Evolutionary conservation across 2,888 invertebrate species (phyloP), one percentile per base, ranked within the genome.

Genomic region (Bimastos eiseni): DNA sequence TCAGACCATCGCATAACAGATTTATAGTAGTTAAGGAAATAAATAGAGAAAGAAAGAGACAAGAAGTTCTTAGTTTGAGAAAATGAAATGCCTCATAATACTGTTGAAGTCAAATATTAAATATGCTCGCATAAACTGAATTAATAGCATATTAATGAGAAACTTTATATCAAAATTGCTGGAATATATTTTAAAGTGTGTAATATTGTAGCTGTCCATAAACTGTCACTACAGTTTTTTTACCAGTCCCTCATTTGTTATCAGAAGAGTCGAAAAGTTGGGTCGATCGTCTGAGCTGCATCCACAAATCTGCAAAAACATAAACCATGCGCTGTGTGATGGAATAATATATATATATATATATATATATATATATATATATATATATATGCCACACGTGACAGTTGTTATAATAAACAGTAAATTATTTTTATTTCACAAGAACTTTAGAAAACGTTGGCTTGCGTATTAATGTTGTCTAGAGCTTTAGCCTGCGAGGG

Each of bases 201-300:
- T n/a, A 70, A 70, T n/a, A 70, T 70, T 70, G 1, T 70, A n/a
- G 70, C 30, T n/a, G 70, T 70, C 70, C 49, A 11, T n/a, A 70
- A 30, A 70, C 70, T 70, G 70, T 70, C n/a, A n/a, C 70, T n/a
- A n/a, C n/a, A n/a, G n/a, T n/a, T n/a, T n/a, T n/a, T n/a, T 70
- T 70, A 11, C n/a, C 30, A 30, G 70, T 70, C 70, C n/a, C 34
- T 83, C 17, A 19, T 37, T 33, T 84, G 21, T 37, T 36, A 17
- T 86, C 86, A 86, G 86, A 86, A 86, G 36, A 86, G 86, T 8
- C 86, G 34, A 86, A 86, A 86, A 34, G 86, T 86, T 37, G 86
- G 86, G n/a, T 86, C 36, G 5, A 86, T 86, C 36, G 37, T 37
- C 86, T 86, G 86, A 36, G 86, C 86, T 11, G 37, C 19, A 24